Evolutionary conservation across 2,797 vertebrate genomes (phyloP).

Genomic region (Helarctos malayanus): DNA sequence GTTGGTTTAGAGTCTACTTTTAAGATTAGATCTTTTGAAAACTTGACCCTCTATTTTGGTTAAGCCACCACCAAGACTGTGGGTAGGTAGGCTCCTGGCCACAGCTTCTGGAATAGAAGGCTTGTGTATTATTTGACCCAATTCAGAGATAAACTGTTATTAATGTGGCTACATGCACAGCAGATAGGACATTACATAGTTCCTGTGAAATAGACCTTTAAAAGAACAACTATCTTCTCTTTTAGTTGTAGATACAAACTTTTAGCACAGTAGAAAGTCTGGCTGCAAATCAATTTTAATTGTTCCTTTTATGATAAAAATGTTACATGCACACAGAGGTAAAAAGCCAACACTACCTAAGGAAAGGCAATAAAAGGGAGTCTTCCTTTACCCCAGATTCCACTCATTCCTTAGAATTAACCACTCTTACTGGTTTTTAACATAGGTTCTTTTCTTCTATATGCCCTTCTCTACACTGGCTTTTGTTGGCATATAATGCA

Average conservation of each 20-base stretch:
- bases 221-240: background rate
- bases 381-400: background rate
- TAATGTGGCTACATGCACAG: conserved; percentile 17
- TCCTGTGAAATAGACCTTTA: background rate
- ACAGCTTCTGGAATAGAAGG: conserved; percentile 7
- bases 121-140: background rate
- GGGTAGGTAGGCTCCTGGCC: background rate
- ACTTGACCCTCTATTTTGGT: background rate
- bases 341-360: conserved; percentile 14
- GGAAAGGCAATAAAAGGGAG: background rate
- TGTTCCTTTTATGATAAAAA: conserved; percentile 45
- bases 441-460: background rate
- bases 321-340: background rate
- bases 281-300: conserved; percentile 33
- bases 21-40: background rate
- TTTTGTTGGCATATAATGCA: background rate
- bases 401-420: background rate
- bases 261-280: background rate
- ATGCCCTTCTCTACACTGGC: background rate
- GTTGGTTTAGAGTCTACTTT: background rate
- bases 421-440: background rate
- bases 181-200: background rate
- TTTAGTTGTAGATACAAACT: conserved; percentile 41
- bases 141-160: conserved; percentile 14
- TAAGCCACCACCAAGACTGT: background rate